Conservation (phyloP, 2,113 vertebrate genomes). For the Camelus bactrianus region DNA sequence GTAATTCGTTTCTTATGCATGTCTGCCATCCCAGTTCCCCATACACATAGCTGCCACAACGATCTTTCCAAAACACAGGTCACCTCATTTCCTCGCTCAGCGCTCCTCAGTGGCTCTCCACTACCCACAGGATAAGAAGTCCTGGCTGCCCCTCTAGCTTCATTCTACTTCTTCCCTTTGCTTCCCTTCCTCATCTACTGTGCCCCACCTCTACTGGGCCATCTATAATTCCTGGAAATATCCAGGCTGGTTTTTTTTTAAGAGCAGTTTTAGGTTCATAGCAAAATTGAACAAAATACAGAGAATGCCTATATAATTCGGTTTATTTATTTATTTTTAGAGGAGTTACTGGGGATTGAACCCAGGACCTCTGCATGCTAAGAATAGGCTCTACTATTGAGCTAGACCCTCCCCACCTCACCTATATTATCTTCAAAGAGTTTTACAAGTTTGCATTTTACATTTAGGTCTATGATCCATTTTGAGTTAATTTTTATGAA, state of each 20-base stretch:
- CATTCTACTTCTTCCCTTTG: background rate
- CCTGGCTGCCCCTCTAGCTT: background rate
- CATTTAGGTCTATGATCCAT: background rate
- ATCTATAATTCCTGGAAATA: background rate
- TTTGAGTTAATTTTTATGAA: background rate
- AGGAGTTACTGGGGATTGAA: too few relatives aligned
- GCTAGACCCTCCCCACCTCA: background rate
- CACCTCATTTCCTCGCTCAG: background rate
- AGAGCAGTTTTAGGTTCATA: background rate
- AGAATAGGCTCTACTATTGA: too few relatives aligned
- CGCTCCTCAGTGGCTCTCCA: background rate
- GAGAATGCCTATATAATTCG: background rate
- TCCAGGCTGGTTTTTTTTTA: background rate
- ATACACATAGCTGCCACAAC: background rate
- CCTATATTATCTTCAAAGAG: background rate
- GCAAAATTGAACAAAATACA: conserved; percentile 1
- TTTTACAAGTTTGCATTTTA: background rate
- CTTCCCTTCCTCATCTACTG: background rate
- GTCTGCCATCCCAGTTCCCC: background rate
- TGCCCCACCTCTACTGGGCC: background rate
- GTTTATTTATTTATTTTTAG: too few relatives aligned
- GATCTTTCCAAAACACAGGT: background rate
- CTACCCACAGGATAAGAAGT: background rate
- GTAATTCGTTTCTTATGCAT: background rate
- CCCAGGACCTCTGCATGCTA: too few relatives aligned